phyloP scores from a whole-genome alignment of 2,113 vertebrate species.

The Mus pahari region DNA sequence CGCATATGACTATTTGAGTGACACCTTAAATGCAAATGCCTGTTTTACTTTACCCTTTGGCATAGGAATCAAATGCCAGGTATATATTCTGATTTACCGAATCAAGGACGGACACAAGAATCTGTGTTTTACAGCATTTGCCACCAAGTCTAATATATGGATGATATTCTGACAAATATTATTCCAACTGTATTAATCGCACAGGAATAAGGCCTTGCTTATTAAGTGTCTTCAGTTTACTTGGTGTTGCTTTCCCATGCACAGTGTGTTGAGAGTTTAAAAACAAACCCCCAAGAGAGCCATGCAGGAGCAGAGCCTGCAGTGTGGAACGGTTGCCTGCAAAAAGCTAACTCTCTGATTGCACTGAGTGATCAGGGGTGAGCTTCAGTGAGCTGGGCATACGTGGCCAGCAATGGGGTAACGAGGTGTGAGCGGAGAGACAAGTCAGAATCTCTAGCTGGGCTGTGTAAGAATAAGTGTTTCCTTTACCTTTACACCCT shows the following conservation, averaged over 20 bases:
- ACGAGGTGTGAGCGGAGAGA: too few species aligned
- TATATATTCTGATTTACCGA: neutral
- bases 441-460: neutral
- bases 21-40: neutral
- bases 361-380: neutral
- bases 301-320: neutral
- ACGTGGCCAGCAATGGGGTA: neutral
- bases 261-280: neutral
- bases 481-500: neutral
- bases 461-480: neutral
- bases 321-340: neutral
- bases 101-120: neutral
- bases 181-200: neutral
- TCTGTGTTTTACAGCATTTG: neutral
- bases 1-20: neutral
- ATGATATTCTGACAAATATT: slow-evolving; percentile 21
- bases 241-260: neutral
- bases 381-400: neutral
- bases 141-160: neutral
- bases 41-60: neutral
- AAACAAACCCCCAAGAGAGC: slow-evolving; percentile 22
- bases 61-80: neutral
- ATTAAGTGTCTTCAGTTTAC: neutral
- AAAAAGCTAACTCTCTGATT: neutral
- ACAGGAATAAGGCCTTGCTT: neutral